Percentiles rank a stretch among this genome's conserved stretches.
Conservation (phyloP, 2,888 invertebrate genomes). For the Calameuta idolon region DNA sequence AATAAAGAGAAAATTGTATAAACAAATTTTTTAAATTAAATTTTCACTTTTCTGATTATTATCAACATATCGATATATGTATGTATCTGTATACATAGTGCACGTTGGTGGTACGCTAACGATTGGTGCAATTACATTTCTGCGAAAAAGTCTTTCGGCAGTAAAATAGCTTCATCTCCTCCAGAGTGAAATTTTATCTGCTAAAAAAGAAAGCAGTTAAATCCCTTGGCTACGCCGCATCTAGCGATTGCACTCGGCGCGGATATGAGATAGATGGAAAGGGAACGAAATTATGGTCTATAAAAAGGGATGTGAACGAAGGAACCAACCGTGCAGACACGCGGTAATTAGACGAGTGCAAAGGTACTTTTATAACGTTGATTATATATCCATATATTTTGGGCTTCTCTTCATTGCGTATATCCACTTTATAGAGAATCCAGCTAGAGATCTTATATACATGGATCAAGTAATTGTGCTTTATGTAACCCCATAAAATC, state of each 20-base stretch:
- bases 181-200: slow-evolving; percentile 26
- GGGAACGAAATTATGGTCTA: slow-evolving; percentile 25
- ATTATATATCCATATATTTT: slow-evolving; percentile 28
- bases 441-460: not conserved
- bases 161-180: slow-evolving; percentile 10
- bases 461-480: not conserved
- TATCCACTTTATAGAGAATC: slow-evolving; percentile 1
- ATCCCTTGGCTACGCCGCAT: not conserved
- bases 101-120: not conserved
- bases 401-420: not conserved
- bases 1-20: too few relatives aligned
- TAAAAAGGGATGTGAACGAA: slow-evolving; percentile 43
- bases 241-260: not conserved
- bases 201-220: slow-evolving; percentile 9
- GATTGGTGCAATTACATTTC: slow-evolving; percentile 33
- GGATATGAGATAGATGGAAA: slow-evolving; percentile 19
- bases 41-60: too few relatives aligned
- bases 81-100: not conserved
- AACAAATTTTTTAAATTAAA: too few relatives aligned
- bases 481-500: not conserved
- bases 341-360: slow-evolving; percentile 44
- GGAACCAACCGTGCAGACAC: slow-evolving; percentile 33
- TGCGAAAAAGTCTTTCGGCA: slow-evolving; percentile 14
- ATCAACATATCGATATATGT: too few relatives aligned
- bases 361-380: slow-evolving; percentile 38